Conservation (phyloP, 2,888 invertebrate genomes). For the Protophormia terraenovae region DNA sequence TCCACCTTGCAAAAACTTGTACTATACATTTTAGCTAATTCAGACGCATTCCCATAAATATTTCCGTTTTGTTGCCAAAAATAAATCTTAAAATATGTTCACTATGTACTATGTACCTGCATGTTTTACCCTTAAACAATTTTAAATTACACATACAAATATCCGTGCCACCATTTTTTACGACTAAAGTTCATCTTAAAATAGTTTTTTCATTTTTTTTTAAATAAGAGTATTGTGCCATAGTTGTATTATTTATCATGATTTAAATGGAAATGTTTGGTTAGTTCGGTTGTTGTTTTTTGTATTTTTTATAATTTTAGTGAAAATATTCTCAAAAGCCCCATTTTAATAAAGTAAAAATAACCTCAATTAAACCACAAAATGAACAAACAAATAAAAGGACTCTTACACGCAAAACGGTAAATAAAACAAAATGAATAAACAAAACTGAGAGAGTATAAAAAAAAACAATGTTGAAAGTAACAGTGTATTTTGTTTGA, state of each 20-base stretch:
- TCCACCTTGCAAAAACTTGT: no score
- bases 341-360: constrained; percentile 59
- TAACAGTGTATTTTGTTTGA: constrained; percentile 54
- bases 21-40: no score
- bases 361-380: constrained; percentile 67
- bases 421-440: constrained; percentile 49
- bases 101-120: neutral
- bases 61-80: constrained; percentile 29
- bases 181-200: neutral
- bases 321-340: constrained; percentile 55
- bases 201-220: neutral
- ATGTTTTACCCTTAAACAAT: no score
- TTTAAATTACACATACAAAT: constrained; percentile 1
- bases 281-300: constrained; percentile 10
- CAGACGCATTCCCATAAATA: neutral
- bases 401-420: constrained; percentile 65
- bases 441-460: constrained; percentile 13
- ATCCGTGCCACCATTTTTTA: neutral
- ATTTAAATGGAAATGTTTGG: constrained; percentile 54
- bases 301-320: constrained; percentile 1
- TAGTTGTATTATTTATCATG: constrained; percentile 43
- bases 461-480: constrained; percentile 25
- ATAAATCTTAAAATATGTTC: neutral
- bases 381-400: constrained; percentile 64
- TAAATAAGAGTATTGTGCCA: constrained; percentile 17